Evolutionary conservation across 2,888 invertebrate species (phyloP).

Genomic region (Tinea pellionella): DNA sequence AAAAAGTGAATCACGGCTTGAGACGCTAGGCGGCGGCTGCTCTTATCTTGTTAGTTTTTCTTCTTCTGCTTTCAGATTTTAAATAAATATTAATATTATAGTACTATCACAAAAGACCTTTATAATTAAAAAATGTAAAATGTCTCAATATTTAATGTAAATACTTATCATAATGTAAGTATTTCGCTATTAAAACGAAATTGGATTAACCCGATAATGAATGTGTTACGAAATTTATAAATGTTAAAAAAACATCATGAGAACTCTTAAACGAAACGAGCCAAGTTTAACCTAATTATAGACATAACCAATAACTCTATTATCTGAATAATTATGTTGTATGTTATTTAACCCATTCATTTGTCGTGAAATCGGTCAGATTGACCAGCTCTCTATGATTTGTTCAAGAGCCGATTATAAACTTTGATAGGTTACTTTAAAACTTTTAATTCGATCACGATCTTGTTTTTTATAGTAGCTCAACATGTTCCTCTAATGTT

Average conservation of each 20-base stretch:
- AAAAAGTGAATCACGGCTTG: too few species aligned
- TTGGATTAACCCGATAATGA: background rate
- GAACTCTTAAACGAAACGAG: background rate
- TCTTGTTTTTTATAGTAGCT: background rate
- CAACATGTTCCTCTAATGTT: too few species aligned
- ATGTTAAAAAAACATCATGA: background rate
- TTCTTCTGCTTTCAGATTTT: too few species aligned
- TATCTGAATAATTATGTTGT: conserved; percentile 43
- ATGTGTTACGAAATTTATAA: background rate
- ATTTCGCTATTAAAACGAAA: background rate
- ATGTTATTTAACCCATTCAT: conserved; percentile 6
- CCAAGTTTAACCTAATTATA: background rate
- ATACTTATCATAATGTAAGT: conserved; percentile 1
- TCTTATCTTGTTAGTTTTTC: too few species aligned
- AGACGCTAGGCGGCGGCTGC: too few species aligned
- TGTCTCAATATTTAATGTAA: background rate
- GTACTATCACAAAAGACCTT: too few species aligned
- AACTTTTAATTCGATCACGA: background rate
- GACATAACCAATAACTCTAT: conserved; percentile 37
- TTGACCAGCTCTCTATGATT: background rate
- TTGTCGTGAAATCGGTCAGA: conserved; percentile 5
- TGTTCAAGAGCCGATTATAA: background rate
- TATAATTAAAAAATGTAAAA: too few species aligned
- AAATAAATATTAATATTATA: too few species aligned
- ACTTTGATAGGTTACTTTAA: background rate